Percentiles rank a stretch among this genome's conserved stretches.
Evolutionary conservation across 1,140 invertebrate species (phyloP).

Genomic region (Drosophila tani): DNA sequence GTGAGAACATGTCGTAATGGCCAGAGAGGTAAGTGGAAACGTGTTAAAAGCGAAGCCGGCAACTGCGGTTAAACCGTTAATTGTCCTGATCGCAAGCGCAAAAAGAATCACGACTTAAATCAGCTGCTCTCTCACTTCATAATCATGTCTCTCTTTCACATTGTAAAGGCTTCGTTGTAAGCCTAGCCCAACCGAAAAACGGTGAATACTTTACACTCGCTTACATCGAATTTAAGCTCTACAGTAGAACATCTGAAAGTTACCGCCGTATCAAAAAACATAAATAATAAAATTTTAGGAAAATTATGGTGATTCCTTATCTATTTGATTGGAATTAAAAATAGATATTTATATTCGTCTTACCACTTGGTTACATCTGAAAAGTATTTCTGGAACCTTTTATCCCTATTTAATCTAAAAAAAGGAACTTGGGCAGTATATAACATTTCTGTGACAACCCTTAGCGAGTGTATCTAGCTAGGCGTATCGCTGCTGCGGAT

Average conservation of each 20-base stretch:
- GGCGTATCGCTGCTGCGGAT: slow-evolving; percentile 33
- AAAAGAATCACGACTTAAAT: slow-evolving; percentile 11
- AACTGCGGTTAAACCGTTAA: slow-evolving; percentile 48
- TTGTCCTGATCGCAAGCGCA: slow-evolving; percentile 30
- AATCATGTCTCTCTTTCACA: slow-evolving; percentile 9
- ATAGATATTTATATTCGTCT: background rate
- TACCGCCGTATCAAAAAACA: too few relatives aligned
- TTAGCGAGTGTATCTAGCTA: slow-evolving; percentile 14
- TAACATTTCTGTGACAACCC: slow-evolving; percentile 4
- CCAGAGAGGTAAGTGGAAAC: slow-evolving; percentile 86
- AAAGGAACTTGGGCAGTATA: too few relatives aligned
- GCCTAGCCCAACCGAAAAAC: background rate
- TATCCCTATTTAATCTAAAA: background rate
- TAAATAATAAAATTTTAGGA: too few relatives aligned
- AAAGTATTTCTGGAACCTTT: too few relatives aligned
- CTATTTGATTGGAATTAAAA: background rate
- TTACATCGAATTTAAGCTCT: background rate
- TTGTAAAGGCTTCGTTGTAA: background rate
- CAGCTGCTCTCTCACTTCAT: slow-evolving; percentile 33
- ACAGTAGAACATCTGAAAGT: background rate
- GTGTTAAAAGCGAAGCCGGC: slow-evolving; percentile 47
- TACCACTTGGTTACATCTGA: background rate
- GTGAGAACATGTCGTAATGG: slow-evolving; percentile 87
- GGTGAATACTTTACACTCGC: background rate
- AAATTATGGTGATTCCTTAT: background rate